A percentile compares a stretch with the other conserved stretches of the same genome.
phyloP scores from a whole-genome alignment of 2,113 vertebrate genomes.

The Alligator mississippiensis region DNA sequence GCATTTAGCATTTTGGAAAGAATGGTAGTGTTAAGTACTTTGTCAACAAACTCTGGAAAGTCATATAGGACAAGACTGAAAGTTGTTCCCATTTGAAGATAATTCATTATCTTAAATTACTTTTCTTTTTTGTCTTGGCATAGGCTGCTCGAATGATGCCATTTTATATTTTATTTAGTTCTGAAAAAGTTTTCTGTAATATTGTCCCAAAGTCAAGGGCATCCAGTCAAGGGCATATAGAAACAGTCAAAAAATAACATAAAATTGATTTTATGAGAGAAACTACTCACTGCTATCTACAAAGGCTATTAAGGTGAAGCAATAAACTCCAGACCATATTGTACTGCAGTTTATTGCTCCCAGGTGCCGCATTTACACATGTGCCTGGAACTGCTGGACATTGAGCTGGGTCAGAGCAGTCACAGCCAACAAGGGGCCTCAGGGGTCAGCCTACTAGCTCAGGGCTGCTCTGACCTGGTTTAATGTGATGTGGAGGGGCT shows the following conservation, averaged over 20 bases:
- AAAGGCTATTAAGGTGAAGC: too few relatives aligned
- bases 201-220: neutral
- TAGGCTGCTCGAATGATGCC: neutral
- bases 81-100: neutral
- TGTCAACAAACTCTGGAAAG: neutral
- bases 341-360: too few relatives aligned
- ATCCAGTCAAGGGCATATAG: neutral
- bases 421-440: too few relatives aligned
- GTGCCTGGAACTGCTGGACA: too few relatives aligned
- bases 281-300: too few relatives aligned
- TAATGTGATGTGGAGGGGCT: too few relatives aligned
- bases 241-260: neutral
- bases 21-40: neutral
- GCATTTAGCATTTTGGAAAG: neutral
- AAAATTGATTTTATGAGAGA: neutral
- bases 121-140: neutral
- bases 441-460: too few relatives aligned
- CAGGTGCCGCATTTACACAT: too few relatives aligned
- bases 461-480: too few relatives aligned
- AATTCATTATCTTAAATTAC: neutral
- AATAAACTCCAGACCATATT: too few relatives aligned
- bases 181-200: neutral
- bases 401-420: too few relatives aligned
- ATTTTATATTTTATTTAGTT: slow-evolving; percentile 1
- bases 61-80: neutral